phyloP scores from a whole-genome alignment of 2,888 invertebrate species.

The Anagyrus pseudococci region DNA sequence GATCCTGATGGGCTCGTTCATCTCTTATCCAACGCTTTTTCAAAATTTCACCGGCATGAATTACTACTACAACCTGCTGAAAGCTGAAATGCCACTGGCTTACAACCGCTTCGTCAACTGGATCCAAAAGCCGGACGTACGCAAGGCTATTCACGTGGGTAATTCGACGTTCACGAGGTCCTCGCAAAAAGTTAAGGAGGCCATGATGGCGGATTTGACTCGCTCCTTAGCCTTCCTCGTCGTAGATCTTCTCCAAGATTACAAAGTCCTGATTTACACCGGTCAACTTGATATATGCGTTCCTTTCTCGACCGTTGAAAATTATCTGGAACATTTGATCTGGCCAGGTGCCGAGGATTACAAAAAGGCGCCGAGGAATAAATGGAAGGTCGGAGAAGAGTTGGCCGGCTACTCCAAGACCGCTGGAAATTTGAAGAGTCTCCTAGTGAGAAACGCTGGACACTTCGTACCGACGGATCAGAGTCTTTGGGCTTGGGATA shows the following conservation, averaged over 20 bases:
- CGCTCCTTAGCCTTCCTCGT: constrained; percentile 79
- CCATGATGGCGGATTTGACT: constrained; percentile 80
- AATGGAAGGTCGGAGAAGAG: constrained; percentile 60
- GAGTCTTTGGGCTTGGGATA: constrained; percentile 62
- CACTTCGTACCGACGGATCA: constrained; percentile 64
- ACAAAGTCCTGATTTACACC: constrained; percentile 81
- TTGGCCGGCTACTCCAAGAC: constrained; percentile 62
- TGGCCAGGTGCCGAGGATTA: constrained; percentile 63
- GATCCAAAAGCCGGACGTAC: constrained; percentile 69
- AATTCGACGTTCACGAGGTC: too few species aligned
- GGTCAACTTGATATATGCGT: constrained; percentile 93
- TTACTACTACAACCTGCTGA: constrained; percentile 78
- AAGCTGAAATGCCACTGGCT: constrained; percentile 66
- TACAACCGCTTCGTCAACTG: constrained; percentile 68
- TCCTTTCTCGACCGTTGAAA: constrained; percentile 83
- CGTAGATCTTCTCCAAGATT: constrained; percentile 71
- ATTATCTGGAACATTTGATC: constrained; percentile 70
- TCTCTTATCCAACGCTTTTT: constrained; percentile 68
- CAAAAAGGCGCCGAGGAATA: constrained; percentile 53
- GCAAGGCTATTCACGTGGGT: constrained; percentile 86
- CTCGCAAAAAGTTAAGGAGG: constrained; percentile 71
- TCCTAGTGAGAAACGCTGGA: constrained; percentile 62
- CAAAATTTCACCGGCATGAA: constrained; percentile 78
- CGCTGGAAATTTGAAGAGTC: constrained; percentile 58
- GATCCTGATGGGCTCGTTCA: constrained; percentile 75